Evolutionary conservation across 2,797 vertebrate genomes (phyloP).

Genomic region (Tapirus indicus): DNA sequence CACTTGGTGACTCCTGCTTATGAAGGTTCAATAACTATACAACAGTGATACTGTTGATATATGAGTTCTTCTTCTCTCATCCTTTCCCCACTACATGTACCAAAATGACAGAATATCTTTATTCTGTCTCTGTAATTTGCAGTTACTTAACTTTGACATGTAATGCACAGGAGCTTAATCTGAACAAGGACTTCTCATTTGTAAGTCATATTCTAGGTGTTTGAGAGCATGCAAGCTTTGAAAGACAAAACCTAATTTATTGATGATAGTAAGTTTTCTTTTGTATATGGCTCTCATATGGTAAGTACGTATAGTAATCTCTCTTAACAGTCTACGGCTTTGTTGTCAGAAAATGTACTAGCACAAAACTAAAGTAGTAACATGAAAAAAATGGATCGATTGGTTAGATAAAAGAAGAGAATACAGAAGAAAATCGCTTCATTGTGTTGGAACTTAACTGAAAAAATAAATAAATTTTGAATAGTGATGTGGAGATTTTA

Average conservation of each 20-base stretch:
- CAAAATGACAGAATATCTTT: constrained; percentile 79
- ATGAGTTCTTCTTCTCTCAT: constrained; percentile 69
- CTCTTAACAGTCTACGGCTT: background rate
- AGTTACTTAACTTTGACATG: constrained; percentile 67
- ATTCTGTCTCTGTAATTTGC: constrained; percentile 75
- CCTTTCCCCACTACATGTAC: constrained; percentile 32
- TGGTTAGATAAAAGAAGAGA: constrained; percentile 22
- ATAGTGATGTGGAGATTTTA: background rate
- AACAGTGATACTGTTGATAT: constrained; percentile 63
- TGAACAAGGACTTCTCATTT: constrained; percentile 67
- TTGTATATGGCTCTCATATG: background rate
- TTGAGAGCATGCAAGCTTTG: constrained; percentile 9
- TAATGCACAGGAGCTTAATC: constrained; percentile 25
- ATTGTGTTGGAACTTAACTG: background rate
- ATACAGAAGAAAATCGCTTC: background rate
- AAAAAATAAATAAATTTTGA: constrained; percentile 31
- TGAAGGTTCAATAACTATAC: constrained; percentile 62
- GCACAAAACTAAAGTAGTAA: background rate
- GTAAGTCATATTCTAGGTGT: constrained; percentile 43
- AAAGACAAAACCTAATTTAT: constrained; percentile 63
- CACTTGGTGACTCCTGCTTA: constrained; percentile 56
- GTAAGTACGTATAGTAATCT: background rate
- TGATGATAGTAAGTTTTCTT: background rate
- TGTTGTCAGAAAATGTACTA: background rate
- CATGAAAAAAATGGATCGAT: background rate